Evolutionary conservation across 2,888 invertebrate genomes (phyloP).

Genomic region (Hypselothyrea guttata): DNA sequence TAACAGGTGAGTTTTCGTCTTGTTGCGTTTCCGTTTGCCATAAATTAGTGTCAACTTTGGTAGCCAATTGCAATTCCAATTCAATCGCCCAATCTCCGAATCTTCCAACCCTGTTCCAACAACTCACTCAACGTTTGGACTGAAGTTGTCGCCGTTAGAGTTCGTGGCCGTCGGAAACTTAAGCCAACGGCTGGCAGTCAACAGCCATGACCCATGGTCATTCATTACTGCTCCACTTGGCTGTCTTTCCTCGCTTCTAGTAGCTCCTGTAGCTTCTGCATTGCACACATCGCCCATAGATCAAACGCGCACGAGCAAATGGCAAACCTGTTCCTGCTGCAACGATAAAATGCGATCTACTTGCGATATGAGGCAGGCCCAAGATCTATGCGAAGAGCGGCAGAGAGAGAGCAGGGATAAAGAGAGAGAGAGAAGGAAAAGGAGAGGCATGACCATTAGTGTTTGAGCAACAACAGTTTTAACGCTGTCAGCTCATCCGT

Average conservation of each 20-base stretch:
- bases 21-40: constrained; percentile 73
- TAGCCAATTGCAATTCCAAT: no score
- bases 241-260: constrained; percentile 47
- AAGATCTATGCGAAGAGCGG: constrained; percentile 31
- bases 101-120: constrained; percentile 50
- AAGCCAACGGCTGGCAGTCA: constrained; percentile 39
- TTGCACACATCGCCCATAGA: constrained; percentile 64
- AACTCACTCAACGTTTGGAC: constrained; percentile 75
- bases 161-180: constrained; percentile 12
- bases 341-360: constrained; percentile 75
- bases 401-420: constrained; percentile 5
- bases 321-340: constrained; percentile 62
- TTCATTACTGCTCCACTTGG: constrained; percentile 77
- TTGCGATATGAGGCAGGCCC: constrained; percentile 49
- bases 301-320: constrained; percentile 60
- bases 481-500: constrained; percentile 82
- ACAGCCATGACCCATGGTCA: constrained; percentile 79
- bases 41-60: constrained; percentile 76
- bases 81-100: constrained; percentile 18
- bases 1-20: constrained; percentile 90
- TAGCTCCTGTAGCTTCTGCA: constrained; percentile 22
- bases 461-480: constrained; percentile 80
- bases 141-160: constrained; percentile 34
- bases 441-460: constrained; percentile 69
- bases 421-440: neutral